Percentiles rank a stretch among this genome's conserved stretches.
Evolutionary conservation across 2,888 invertebrate species (phyloP).

Genomic region (Limnephilus auricula): DNA sequence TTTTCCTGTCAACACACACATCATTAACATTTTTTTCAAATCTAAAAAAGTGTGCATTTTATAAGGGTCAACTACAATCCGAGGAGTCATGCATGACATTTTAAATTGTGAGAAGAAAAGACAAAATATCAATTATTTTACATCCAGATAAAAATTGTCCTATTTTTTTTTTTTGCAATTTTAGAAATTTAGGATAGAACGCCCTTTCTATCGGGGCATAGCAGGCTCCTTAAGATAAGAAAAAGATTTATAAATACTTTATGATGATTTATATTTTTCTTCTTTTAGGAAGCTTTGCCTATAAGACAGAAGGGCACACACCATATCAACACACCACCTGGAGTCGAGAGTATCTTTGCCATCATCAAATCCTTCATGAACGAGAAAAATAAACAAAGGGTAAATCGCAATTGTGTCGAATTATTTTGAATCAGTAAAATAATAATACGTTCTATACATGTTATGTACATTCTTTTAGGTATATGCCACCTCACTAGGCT

Average conservation of each 20-base stretch:
- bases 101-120: too few relatives aligned
- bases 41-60: too few relatives aligned
- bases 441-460: neutral
- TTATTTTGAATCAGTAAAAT: neutral
- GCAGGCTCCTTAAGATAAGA: neutral
- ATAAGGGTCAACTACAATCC: neutral
- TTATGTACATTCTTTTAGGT: too few relatives aligned
- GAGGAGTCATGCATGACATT: too few relatives aligned
- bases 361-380: constrained; percentile 77
- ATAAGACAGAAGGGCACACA: constrained; percentile 79
- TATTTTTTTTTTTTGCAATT: neutral
- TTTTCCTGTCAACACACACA: too few relatives aligned
- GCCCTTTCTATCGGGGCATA: neutral
- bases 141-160: too few relatives aligned
- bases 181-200: neutral
- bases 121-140: too few relatives aligned
- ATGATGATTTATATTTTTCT: neutral
- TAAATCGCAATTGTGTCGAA: constrained; percentile 69
- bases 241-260: neutral
- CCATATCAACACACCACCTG: constrained; percentile 77
- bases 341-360: constrained; percentile 78
- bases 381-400: constrained; percentile 78
- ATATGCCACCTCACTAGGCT: too few relatives aligned
- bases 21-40: too few relatives aligned
- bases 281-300: constrained; percentile 79